A percentile compares a stretch with the other conserved stretches of the same genome.
Evolutionary conservation across 2,888 invertebrate genomes (phyloP).

Genomic region (Drosophila meridionalis): DNA sequence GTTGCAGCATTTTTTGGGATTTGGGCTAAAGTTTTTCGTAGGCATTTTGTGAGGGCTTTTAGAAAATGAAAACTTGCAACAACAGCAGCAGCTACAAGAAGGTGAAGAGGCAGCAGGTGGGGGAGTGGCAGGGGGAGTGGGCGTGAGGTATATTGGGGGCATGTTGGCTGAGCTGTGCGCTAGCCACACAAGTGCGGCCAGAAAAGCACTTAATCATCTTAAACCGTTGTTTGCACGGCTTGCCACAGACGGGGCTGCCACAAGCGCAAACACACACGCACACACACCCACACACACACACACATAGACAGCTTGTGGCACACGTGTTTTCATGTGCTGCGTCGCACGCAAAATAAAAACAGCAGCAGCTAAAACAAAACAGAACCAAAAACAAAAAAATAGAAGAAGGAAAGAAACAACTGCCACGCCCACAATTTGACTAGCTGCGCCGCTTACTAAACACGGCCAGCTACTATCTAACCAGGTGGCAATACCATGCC

Average conservation of each 20-base stretch:
- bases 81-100: constrained; percentile 33
- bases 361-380: constrained; percentile 9
- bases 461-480: constrained; percentile 33
- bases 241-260: constrained; percentile 71
- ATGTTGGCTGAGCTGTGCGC: constrained; percentile 48
- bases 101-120: neutral
- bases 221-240: constrained; percentile 78
- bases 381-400: constrained; percentile 4
- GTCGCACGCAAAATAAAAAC: constrained; percentile 63
- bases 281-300: constrained; percentile 21
- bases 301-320: constrained; percentile 30
- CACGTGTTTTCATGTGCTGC: constrained; percentile 69
- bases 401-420: constrained; percentile 14
- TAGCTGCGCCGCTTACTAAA: constrained; percentile 69
- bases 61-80: constrained; percentile 75
- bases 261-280: constrained; percentile 22
- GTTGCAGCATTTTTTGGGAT: constrained; percentile 64
- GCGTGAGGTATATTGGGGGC: constrained; percentile 12
- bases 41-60: constrained; percentile 60
- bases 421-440: constrained; percentile 34
- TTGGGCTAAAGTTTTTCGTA: constrained; percentile 44
- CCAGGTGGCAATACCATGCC: constrained; percentile 33
- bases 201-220: constrained; percentile 80
- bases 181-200: constrained; percentile 73
- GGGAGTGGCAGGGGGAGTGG: neutral